Base-by-base conservation (phyloP, 1,140 invertebrate genomes). In the Mactra quadrangularis region DNA sequence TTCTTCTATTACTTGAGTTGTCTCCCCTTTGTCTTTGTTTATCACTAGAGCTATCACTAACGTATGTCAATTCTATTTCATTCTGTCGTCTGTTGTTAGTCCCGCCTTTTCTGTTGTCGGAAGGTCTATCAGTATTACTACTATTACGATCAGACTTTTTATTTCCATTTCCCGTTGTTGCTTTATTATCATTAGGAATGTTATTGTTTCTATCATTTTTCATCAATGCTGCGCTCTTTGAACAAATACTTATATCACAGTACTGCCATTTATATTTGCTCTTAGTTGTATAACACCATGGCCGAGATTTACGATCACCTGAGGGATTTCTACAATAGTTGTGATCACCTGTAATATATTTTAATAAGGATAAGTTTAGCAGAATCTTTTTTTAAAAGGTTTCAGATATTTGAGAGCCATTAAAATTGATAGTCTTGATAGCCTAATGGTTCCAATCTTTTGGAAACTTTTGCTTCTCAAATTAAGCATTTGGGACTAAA, bases 241-340 rank as follows among this genome's bases (percentile, higher is more conserved):
- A 52, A 50, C 87, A 89, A 38, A 71, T 52, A 45, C 57, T 82
- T 9, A 90, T 74, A 60, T 90, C 88, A 83, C 89, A 90, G 64
- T 89, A 87, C 33, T 88, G 85, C 89, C 89, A 90, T 31, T 78
- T 78, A n/a, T 50, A 60, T 4, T 74, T 75, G 13, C 27, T 71
- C 64, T 89, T 88, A 9, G 88, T 84, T 9, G 88, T 89, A 59
- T 74, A 89, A 33, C 89, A 90, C 89, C 89, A 90, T 3, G 89
- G 89, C 31, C 84, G 27, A 1, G 81, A 83, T 31, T 84, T 75
- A 4, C 88, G 60, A 6, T 70, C 27, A 17, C 68, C 78, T 0
- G 41, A 53, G 6, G 89, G 89, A 72, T 90, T 90, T 35, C 89
- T 45, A 38, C 89, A 90, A 66, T 79, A 87, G 66, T 90, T 90